Evolutionary conservation across 2,888 invertebrate genomes (phyloP), one percentile per base, ranked within the genome.

Genomic region (Troglohyphantes excavatus): DNA sequence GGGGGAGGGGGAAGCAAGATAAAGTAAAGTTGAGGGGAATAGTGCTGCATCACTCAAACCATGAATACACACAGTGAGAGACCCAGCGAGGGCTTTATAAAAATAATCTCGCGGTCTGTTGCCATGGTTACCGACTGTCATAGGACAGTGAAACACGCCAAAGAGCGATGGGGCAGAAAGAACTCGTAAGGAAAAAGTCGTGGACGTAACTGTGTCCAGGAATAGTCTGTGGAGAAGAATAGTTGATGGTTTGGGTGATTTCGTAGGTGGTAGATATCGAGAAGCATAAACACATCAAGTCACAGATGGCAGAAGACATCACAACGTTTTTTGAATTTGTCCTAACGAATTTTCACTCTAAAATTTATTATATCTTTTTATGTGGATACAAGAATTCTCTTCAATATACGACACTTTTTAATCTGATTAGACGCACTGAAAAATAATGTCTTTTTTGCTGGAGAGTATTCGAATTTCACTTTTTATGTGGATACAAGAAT

Each of bases 41-140:
- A 26, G 83, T 53, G 29, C 39, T 27, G 78, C 67, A 85, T 76
- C 76, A 67, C 68, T 68, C 85, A 68, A 39, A 29, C 67, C 53
- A 26, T 53, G 68, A 61, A 70, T 70, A 70, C 76, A 78, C 85
- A 85, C 53, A 76, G 9, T 2, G 53, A 53, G 53, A 53, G n/a
- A n/a, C n/a, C n/a, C n/a, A n/a, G n/a, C 43, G 83, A 83, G 46
- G 68, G 78, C n/a, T 76, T 86, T 86, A 46, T 78, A 65, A 83
- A 82, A 83, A 83, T 83, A 83, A 83, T 83, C 83, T 83, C 65
- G 73, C 26, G 46, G 83, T 73, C n/a, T 63, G 83, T 83, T 61
- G 11, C 83, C 73, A 65, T 43, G 73, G 83, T 7, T 46, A 83
- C 83, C 43, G 46, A 65, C 73, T 83, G 83, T 83, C 83, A 83